Base-by-base conservation (phyloP, 2,888 invertebrate genomes). In the Neocrepidodera transversa region DNA sequence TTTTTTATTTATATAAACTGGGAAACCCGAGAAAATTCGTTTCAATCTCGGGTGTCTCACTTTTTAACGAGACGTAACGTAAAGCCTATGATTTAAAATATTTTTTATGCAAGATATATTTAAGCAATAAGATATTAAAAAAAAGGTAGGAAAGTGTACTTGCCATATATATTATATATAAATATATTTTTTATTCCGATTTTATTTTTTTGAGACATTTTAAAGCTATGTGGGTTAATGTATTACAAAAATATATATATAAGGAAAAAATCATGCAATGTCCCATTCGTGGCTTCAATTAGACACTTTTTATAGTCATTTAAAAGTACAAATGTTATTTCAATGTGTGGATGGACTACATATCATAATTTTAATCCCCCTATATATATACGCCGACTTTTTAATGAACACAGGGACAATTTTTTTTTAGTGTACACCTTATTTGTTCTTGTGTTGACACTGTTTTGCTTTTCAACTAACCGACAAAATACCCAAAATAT, bases 311-410 rank as follows among this genome's bases (percentile, higher is more conserved):
- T 86, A 87, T 88, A 89, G 88, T 88, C 88, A 88, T 88, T 88
- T 87, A 71, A n/a, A 85, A 89, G 88, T 88, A 89, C 88, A 89
- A 88, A 88, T 87, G 87, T 87, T 87, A 42, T 52, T 60, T 69
- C 65, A 64, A 53, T 49, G 47, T 86, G 71, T 77, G 77, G 72
- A 75, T 76, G 75, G 70, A 72, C 71, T 69, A 75, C 74, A 75
- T 74, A 75, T 74, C 74, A 75, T 66, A 54, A 70, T 67, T 69
- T 68, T 65, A 68, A 63, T 64, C 65, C 60, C 64, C 51, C 26
- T 23, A 45, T 42, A 45, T 42, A 42, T 45, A 63, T 63, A 61
- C 57, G 60, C 62, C 60, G 58, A 65, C 49, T 60, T 55, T 47
- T 59, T 43, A 45, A 32, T 32, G 50, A 60, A 59, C 63, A 58